Evolutionary conservation across 2,113 vertebrate species (phyloP).

Genomic region (Microtus oregoni): DNA sequence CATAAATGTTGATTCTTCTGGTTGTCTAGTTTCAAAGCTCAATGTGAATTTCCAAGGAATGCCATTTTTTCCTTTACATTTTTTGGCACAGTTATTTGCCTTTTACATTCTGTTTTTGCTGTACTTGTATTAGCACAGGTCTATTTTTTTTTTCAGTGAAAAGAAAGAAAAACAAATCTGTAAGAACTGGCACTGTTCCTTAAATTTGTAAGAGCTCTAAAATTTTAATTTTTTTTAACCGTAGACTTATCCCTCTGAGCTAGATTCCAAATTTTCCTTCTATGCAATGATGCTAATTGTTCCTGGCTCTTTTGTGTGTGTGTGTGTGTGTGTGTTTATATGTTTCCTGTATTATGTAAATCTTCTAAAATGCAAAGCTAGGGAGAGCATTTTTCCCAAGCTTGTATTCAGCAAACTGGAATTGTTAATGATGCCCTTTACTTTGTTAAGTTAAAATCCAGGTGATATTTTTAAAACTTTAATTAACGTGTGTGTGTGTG

Average conservation of each 20-base stretch:
- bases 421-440: not conserved
- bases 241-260: not conserved
- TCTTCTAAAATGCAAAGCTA: not conserved
- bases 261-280: not conserved
- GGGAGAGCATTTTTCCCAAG: not conserved
- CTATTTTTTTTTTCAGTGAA: not conserved
- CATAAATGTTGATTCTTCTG: not conserved
- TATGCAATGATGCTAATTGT: not conserved
- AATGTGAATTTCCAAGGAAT: slow-evolving; percentile 4
- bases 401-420: not conserved
- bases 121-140: not conserved
- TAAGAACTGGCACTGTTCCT: not conserved
- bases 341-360: not conserved
- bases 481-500: not conserved
- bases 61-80: slow-evolving; percentile 37
- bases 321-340: too few species aligned
- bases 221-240: not conserved
- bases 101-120: not conserved
- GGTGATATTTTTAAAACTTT: not conserved
- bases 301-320: not conserved
- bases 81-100: slow-evolving; percentile 24
- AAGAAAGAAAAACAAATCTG: not conserved
- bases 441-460: not conserved
- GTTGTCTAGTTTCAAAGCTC: slow-evolving; percentile 26
- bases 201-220: not conserved